A percentile compares a stretch with the other conserved stretches of the same genome.
These are phyloP conservation scores for Mustelus asterias DNA, from an alignment of 2,113 vertebrate genomes.

Conservation along the genomic window DNA sequence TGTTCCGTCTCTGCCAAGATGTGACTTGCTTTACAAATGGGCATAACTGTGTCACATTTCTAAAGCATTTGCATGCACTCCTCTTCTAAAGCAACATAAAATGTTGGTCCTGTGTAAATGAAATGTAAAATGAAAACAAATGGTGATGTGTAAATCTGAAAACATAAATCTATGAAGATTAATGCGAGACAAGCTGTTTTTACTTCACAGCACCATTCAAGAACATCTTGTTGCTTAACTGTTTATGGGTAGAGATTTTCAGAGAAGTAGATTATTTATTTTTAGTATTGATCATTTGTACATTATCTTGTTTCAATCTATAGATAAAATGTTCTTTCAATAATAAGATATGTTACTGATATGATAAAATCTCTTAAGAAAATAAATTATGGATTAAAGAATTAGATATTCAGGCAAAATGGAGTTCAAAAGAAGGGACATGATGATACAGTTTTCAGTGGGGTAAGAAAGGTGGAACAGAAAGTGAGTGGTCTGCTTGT, in stretches of 20 bases:
- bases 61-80: slow-evolving; percentile 45
- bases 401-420: neutral
- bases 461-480: no score
- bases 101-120: neutral
- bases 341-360: neutral
- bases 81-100: slow-evolving; percentile 41
- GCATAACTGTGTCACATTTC: slow-evolving; percentile 42
- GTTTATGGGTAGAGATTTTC: neutral
- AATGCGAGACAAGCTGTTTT: neutral
- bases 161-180: neutral
- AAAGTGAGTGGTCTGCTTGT: no score
- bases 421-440: neutral
- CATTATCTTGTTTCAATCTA: neutral
- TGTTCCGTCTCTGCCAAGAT: slow-evolving; percentile 48
- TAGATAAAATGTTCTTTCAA: neutral
- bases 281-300: neutral
- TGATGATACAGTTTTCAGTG: neutral
- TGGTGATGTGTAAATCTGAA: neutral
- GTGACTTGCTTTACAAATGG: slow-evolving; percentile 50
- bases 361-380: neutral
- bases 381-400: neutral
- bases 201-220: neutral
- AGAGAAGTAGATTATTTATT: neutral
- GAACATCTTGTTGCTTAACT: neutral
- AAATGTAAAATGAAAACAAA: neutral